Evolutionary conservation across 1,140 invertebrate genomes (phyloP).

Genomic region (Drosophila bocqueti): DNA sequence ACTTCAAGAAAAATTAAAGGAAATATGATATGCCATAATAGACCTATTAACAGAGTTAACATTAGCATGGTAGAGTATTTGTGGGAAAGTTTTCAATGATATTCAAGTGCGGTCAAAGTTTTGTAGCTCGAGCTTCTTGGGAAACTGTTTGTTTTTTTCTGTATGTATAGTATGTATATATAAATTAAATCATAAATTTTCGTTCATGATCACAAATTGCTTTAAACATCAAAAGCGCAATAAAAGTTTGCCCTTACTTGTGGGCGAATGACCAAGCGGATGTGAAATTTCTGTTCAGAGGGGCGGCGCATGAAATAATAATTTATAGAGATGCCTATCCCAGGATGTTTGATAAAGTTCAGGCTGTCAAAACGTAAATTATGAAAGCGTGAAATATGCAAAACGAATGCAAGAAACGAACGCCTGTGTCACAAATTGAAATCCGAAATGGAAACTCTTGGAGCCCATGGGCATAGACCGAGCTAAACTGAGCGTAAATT

Average conservation of each 20-base stretch:
- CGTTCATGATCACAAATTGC: slow-evolving; percentile 20
- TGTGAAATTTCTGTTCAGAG: neutral
- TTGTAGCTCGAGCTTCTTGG: slow-evolving; percentile 7
- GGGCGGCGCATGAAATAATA: slow-evolving; percentile 34
- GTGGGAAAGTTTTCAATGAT: slow-evolving; percentile 18
- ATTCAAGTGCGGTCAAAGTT: slow-evolving; percentile 36
- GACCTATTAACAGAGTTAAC: neutral
- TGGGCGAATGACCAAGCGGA: slow-evolving; percentile 1
- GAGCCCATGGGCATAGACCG: slow-evolving; percentile 28
- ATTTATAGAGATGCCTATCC: slow-evolving; percentile 29
- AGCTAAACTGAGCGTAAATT: slow-evolving; percentile 48
- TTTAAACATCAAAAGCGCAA: slow-evolving; percentile 48
- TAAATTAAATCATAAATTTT: slow-evolving; percentile 7
- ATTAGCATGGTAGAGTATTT: slow-evolving; percentile 8
- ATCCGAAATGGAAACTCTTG: slow-evolving; percentile 29
- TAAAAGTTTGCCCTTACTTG: slow-evolving; percentile 26
- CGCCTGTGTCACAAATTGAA: slow-evolving; percentile 39
- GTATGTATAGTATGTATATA: neutral
- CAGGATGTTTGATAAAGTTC: slow-evolving; percentile 27
- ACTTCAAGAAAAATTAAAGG: too few species aligned
- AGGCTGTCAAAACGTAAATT: slow-evolving; percentile 45
- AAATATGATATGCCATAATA: neutral
- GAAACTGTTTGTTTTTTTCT: neutral
- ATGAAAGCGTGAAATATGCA: slow-evolving; percentile 53
- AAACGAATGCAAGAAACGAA: slow-evolving; percentile 25